Evolutionary conservation across 2,113 vertebrate genomes (phyloP).

Genomic region (Chionis minor): DNA sequence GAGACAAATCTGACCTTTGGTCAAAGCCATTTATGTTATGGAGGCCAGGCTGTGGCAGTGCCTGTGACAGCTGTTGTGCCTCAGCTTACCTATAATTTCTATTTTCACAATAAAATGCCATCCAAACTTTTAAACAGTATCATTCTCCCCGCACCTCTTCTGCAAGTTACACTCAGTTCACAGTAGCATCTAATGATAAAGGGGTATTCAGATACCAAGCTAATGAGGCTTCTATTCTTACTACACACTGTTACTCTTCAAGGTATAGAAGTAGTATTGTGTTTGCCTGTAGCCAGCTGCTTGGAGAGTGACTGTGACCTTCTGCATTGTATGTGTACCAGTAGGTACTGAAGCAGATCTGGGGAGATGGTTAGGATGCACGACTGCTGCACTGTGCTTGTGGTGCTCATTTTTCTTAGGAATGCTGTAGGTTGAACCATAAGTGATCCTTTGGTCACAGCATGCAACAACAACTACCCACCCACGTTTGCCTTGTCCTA

Average conservation of each 20-base stretch:
- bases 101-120: neutral
- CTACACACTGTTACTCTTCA: neutral
- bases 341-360: neutral
- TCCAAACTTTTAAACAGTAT: neutral
- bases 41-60: neutral
- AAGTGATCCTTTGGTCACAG: neutral
- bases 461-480: neutral
- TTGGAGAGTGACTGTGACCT: neutral
- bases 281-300: neutral
- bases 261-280: neutral
- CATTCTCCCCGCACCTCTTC: neutral
- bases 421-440: neutral
- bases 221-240: neutral
- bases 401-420: neutral
- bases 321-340: neutral
- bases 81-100: neutral
- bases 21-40: neutral
- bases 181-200: neutral
- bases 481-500: neutral
- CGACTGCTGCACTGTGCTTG: rapidly evolving
- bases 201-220: neutral
- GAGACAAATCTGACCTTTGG: neutral
- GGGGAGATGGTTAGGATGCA: neutral
- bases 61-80: neutral
- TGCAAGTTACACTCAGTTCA: neutral